Evolutionary conservation across 2,797 vertebrate species (phyloP).

Genomic region (Gallinago nigripennis): DNA sequence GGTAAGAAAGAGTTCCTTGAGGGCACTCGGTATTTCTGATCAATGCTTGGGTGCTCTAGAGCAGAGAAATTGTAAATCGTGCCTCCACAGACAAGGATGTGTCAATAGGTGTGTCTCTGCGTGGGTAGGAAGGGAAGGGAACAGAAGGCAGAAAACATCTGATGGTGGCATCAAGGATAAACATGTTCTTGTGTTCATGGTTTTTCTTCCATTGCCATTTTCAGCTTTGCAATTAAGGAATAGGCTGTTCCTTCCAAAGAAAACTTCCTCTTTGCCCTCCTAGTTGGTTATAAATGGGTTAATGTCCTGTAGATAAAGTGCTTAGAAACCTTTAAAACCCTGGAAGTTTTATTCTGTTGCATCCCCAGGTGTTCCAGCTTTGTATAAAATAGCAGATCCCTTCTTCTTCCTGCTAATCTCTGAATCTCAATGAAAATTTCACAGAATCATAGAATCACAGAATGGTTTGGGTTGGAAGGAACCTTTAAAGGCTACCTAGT

Average conservation of each 20-base stretch:
- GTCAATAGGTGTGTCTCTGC: neutral
- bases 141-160: neutral
- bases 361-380: neutral
- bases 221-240: neutral
- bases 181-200: neutral
- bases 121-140: neutral
- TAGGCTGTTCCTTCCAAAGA: neutral
- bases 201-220: neutral
- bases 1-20: neutral
- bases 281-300: neutral
- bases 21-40: neutral
- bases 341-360: neutral
- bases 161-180: neutral
- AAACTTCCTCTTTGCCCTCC: neutral
- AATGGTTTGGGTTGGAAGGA: neutral
- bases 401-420: neutral
- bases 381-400: neutral
- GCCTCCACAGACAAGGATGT: neutral
- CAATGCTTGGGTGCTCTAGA: neutral
- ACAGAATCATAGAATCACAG: neutral
- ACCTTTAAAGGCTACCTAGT: neutral
- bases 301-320: neutral
- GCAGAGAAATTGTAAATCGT: neutral
- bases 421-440: accelerated
- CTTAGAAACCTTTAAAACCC: neutral